A percentile compares a stretch with the other conserved stretches of the same genome.
Evolutionary conservation across 2,797 vertebrate genomes (phyloP).

Genomic region (Pterois miles): DNA sequence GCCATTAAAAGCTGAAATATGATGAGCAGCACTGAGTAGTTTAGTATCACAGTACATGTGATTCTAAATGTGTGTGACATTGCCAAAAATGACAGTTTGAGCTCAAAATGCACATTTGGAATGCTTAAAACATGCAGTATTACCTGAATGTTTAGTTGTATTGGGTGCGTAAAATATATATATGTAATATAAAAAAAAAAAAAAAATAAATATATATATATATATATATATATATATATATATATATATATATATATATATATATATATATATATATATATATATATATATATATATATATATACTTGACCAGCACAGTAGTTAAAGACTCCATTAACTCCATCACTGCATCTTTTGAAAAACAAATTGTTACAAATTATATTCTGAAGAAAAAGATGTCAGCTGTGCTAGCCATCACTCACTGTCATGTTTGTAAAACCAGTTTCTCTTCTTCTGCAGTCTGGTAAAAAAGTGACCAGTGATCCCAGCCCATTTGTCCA

Average conservation of each 20-base stretch:
- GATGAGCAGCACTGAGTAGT: neutral
- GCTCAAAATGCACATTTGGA: neutral
- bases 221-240: no score
- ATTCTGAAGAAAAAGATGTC: neutral
- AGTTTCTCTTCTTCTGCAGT: slow-evolving; percentile 77
- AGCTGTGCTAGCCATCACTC: fast-evolving
- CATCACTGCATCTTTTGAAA: neutral
- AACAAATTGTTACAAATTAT: neutral
- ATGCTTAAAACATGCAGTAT: neutral
- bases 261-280: no score
- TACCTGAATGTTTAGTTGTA: no score
- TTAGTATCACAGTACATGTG: neutral
- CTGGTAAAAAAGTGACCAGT: slow-evolving; percentile 94
- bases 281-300: no score
- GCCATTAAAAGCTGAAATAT: neutral
- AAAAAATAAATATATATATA: no score
- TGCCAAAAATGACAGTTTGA: neutral
- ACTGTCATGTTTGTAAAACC: neutral
- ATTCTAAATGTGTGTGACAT: no score
- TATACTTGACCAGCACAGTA: neutral
- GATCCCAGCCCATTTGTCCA: slow-evolving; percentile 93
- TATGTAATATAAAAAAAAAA: no score
- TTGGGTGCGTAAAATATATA: no score
- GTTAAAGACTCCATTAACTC: neutral
- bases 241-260: no score